A percentile compares a stretch with the other conserved stretches of the same genome.
Conservation (phyloP, 2,888 invertebrate genomes). For the Phalera bucephala region DNA sequence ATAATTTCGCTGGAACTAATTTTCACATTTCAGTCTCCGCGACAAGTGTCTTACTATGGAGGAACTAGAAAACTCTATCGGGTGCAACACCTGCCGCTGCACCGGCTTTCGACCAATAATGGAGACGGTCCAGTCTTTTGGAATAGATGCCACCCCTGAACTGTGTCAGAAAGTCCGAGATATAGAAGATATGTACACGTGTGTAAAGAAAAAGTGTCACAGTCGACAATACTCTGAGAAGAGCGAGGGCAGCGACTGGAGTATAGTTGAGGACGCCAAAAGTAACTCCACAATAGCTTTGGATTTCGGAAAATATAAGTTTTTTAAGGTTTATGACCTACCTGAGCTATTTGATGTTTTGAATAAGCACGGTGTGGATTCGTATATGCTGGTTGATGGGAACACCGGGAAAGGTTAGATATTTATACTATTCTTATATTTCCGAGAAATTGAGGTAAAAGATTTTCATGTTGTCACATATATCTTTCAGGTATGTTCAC, state of each 20-base stretch:
- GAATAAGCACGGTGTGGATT: conserved; percentile 56
- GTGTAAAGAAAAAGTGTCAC: conserved; percentile 43
- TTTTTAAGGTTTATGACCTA: conserved; percentile 72
- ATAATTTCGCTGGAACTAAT: no score
- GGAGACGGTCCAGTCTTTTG: conserved; percentile 89
- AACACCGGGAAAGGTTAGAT: conserved; percentile 87
- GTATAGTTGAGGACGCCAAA: conserved; percentile 38
- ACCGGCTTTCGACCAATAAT: conserved; percentile 91
- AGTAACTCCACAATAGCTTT: conserved; percentile 60
- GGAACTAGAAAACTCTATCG: conserved; percentile 88
- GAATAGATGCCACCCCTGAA: conserved; percentile 81
- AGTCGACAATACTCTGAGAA: conserved; percentile 49
- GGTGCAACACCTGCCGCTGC: conserved; percentile 90
- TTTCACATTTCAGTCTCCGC: conserved; percentile 57
- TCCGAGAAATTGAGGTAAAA: no score
- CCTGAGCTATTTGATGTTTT: conserved; percentile 75
- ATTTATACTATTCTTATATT: no score
- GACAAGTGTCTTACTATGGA: conserved; percentile 83
- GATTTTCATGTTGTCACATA: no score
- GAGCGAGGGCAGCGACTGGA: conserved; percentile 55
- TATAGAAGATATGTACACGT: conserved; percentile 63
- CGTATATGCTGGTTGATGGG: conserved; percentile 85
- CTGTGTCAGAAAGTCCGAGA: conserved; percentile 73
- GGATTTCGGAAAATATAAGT: conserved; percentile 70
- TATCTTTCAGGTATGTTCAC: no score